phyloP scores from a whole-genome alignment of 2,797 vertebrate species.

The Toxotes lorentzi region DNA sequence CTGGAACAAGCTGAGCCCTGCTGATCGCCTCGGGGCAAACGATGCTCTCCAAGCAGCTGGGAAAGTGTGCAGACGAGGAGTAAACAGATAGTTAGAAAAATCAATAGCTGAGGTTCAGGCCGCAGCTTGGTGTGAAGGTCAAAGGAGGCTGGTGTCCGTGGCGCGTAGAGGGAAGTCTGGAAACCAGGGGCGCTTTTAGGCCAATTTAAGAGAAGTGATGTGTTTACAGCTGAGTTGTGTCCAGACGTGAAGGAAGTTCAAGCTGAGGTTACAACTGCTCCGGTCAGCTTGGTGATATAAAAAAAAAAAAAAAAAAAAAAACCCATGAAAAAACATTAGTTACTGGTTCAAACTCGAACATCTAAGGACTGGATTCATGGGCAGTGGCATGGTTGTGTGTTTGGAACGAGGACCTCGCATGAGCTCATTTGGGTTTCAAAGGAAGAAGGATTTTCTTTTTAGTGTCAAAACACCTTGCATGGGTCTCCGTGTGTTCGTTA shows the following conservation, averaged over 20 bases:
- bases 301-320: conserved; percentile 11
- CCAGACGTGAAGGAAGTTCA: conserved; percentile 70
- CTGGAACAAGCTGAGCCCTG: conserved; percentile 88
- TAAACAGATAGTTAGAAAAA: conserved; percentile 86
- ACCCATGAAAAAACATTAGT: conserved; percentile 9
- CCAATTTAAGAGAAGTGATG: conserved; percentile 72
- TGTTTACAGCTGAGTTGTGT: conserved; percentile 70
- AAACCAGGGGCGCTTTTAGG: conserved; percentile 70
- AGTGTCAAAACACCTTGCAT: conserved; percentile 59
- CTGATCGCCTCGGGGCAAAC: conserved; percentile 90
- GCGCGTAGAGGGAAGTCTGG: conserved; percentile 58
- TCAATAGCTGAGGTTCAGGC: conserved; percentile 80
- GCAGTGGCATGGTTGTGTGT: conserved; percentile 50
- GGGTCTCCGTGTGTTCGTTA: conserved; percentile 60
- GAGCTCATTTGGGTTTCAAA: conserved; percentile 85
- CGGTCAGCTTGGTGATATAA: conserved; percentile 27
- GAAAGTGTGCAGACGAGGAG: conserved; percentile 80
- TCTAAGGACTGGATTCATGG: conserved; percentile 53
- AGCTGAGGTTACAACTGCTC: conserved; percentile 53
- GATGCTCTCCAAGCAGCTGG: conserved; percentile 82
- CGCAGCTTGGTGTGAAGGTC: conserved; percentile 75
- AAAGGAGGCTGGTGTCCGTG: conserved; percentile 64
- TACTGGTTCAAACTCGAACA: conserved; percentile 49
- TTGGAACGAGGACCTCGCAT: conserved; percentile 52
- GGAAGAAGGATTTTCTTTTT: conserved; percentile 67